These are phyloP conservation scores for Cyphomyrus plagiostoma DNA, from an alignment of 2,113 vertebrate species.

Conservation along the genomic window DNA sequence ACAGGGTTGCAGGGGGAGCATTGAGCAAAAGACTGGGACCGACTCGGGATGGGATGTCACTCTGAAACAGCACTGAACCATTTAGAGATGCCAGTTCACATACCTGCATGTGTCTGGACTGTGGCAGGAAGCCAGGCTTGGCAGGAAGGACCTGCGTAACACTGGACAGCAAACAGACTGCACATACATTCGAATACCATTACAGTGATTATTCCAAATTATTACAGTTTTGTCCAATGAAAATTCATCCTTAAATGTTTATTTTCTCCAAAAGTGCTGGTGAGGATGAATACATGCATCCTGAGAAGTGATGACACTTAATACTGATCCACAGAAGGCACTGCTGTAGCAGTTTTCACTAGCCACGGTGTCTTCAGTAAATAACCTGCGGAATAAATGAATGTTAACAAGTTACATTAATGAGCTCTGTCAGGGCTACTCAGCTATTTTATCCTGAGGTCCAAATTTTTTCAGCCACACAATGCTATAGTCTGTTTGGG, in stretches of 20 bases:
- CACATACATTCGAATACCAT: background rate
- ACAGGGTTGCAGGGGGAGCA: background rate
- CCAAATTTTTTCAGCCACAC: background rate
- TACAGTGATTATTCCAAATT: background rate
- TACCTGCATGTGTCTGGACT: background rate
- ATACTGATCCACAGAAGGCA: background rate
- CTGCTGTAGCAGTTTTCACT: background rate
- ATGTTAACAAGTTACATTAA: background rate
- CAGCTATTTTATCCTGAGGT: background rate
- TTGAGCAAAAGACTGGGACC: background rate
- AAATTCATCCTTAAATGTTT: background rate
- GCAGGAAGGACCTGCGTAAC: background rate
- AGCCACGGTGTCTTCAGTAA: background rate
- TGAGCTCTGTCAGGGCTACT: background rate
- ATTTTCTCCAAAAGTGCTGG: background rate
- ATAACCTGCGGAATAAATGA: background rate
- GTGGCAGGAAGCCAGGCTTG: background rate
- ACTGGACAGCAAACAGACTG: background rate
- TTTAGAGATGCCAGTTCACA: background rate
- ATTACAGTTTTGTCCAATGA: background rate
- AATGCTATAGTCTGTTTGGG: background rate
- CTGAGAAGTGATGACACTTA: background rate
- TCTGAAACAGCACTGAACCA: background rate
- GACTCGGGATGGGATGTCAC: background rate
- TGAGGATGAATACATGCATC: background rate